Evolutionary conservation across 2,797 vertebrate species (phyloP).

Genomic region (Cercopithecus petaurista): DNA sequence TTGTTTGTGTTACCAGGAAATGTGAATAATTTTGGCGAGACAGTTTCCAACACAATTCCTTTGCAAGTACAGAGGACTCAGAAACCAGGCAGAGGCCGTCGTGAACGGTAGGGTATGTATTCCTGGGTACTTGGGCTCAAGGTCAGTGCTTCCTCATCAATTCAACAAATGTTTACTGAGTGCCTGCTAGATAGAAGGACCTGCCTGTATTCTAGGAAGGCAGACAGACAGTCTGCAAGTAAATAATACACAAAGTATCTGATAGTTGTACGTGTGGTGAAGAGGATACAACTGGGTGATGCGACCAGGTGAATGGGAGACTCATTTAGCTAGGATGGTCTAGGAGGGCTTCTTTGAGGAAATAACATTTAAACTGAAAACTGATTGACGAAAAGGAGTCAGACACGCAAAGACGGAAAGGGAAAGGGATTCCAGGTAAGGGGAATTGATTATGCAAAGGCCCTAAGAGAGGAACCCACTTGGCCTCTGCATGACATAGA

Average conservation of each 20-base stretch:
- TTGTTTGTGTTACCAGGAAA: background rate
- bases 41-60: background rate
- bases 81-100: background rate
- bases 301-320: background rate
- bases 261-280: background rate
- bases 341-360: background rate
- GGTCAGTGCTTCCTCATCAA: background rate
- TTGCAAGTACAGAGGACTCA: background rate
- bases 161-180: background rate
- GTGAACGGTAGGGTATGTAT: background rate
- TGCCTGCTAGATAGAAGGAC: background rate
- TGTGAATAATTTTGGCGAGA: background rate
- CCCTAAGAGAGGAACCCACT: background rate
- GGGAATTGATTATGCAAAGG: background rate
- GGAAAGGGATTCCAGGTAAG: background rate
- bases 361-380: background rate
- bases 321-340: background rate
- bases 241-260: background rate
- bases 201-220: background rate
- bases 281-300: background rate
- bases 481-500: background rate
- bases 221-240: background rate
- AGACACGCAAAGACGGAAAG: background rate
- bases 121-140: background rate
- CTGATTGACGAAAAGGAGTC: background rate